Evolutionary conservation across 2,888 invertebrate genomes (phyloP), one percentile per base, ranked within the genome.

Genomic region (Hipparchia sbordonii): DNA sequence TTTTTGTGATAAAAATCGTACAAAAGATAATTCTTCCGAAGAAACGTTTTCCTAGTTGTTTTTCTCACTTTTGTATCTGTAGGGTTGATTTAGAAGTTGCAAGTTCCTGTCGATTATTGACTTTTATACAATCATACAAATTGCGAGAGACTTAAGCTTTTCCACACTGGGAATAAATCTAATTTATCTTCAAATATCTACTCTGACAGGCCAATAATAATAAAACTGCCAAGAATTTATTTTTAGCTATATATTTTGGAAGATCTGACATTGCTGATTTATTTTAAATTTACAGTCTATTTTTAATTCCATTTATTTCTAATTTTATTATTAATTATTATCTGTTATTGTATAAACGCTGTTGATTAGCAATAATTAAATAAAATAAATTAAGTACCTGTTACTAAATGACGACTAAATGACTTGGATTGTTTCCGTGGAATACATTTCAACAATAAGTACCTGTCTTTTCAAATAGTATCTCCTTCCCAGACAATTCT

Each of bases 91-190:
- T 67, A 59, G 48, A 57, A 59, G 48, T 67, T 48, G 48, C 23
- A 59, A 57, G 48, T 67, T 57, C 57, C 23, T 57, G n/a, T 67
- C 57, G 23, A 45, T 46, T 67, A 59, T 23, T 56, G 67, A 67
- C 67, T 67, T 67, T 54, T 67, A 39, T 67, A 67, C 13, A 67
- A 54, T 56, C 52, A 45, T 8, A 66, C 45, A 63, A 63, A 63
- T 51, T 54, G 45, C 54, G 56, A 66, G 56, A 45, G 51, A 52
- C 23, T 54, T 66, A n/a, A n/a, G 48, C 51, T 63, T n/a, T 9
- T 61, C 61, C 23, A 59, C 59, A 39, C 33, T 10, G 39, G 23
- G 61, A 61, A 12, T 39, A 10, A 12, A 12, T 48, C n/a, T 63
- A 23, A 60, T 60, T 39, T 39, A 39, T 10, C 39, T 33, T 39